Conservation (phyloP, 2,888 invertebrate genomes). For the Arge pagana region DNA sequence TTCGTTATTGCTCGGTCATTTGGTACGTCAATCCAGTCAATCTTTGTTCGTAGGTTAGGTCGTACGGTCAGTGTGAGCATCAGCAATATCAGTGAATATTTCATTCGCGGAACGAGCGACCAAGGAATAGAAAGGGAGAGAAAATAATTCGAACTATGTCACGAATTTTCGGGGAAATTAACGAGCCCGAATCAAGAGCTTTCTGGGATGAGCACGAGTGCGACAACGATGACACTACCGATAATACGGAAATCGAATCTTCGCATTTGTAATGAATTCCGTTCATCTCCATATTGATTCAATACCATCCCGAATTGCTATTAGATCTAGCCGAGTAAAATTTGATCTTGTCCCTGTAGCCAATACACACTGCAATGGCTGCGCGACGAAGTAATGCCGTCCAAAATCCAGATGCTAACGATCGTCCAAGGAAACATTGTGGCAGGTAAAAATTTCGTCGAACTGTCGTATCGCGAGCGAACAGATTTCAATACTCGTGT, state of each 20-base stretch:
- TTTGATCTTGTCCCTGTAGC: too few species aligned
- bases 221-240: conserved; percentile 22
- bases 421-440: conserved; percentile 46
- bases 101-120: too few species aligned
- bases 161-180: conserved; percentile 49
- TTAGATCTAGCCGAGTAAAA: too few species aligned
- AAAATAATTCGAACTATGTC: conserved; percentile 34
- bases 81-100: too few species aligned
- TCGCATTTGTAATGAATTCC: background rate
- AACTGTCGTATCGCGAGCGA: background rate
- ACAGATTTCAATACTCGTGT: too few species aligned
- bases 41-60: too few species aligned
- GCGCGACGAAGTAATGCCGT: conserved; percentile 35
- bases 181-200: conserved; percentile 50
- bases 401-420: conserved; percentile 41
- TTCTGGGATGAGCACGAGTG: conserved; percentile 54
- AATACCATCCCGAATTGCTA: conserved; percentile 15
- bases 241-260: background rate
- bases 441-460: conserved; percentile 37
- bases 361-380: conserved; percentile 44
- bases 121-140: too few species aligned
- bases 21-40: too few species aligned
- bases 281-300: background rate
- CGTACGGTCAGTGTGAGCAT: too few species aligned
- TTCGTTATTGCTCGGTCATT: too few species aligned